Conservation (phyloP, 2,797 vertebrate genomes). For the Tarsius wallacei region DNA sequence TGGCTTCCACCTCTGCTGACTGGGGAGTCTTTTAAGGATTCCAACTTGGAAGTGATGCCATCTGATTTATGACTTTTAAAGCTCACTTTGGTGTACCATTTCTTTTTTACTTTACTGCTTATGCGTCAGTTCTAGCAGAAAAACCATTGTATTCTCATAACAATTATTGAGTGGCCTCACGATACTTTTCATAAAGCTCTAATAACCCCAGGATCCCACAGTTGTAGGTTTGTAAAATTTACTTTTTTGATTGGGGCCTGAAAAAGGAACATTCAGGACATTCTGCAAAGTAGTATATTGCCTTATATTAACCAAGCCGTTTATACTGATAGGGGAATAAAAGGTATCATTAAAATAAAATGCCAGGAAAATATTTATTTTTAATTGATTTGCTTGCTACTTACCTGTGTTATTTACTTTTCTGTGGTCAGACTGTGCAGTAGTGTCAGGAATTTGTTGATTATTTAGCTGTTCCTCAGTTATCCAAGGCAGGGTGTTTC, state of each 20-base stretch:
- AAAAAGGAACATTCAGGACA: neutral
- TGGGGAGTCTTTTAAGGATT: neutral
- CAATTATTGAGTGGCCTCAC: neutral
- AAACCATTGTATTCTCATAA: slow-evolving; percentile 38
- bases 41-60: neutral
- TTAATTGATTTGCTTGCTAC: neutral
- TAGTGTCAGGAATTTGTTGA: neutral
- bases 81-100: neutral
- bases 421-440: neutral
- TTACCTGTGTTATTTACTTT: neutral
- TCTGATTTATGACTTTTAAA: neutral
- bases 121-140: neutral
- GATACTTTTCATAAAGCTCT: slow-evolving; percentile 11
- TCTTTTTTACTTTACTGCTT: slow-evolving; percentile 17
- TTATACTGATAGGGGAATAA: neutral
- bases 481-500: neutral
- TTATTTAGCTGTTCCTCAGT: neutral
- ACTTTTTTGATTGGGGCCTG: neutral
- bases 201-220: slow-evolving; percentile 14
- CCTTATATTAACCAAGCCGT: neutral
- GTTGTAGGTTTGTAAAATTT: neutral
- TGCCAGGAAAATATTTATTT: neutral
- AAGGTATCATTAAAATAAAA: slow-evolving; percentile 4
- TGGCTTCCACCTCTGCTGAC: neutral
- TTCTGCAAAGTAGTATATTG: neutral